Conservation (phyloP, 2,113 vertebrate species). For the Prochilodus magdalenae region DNA sequence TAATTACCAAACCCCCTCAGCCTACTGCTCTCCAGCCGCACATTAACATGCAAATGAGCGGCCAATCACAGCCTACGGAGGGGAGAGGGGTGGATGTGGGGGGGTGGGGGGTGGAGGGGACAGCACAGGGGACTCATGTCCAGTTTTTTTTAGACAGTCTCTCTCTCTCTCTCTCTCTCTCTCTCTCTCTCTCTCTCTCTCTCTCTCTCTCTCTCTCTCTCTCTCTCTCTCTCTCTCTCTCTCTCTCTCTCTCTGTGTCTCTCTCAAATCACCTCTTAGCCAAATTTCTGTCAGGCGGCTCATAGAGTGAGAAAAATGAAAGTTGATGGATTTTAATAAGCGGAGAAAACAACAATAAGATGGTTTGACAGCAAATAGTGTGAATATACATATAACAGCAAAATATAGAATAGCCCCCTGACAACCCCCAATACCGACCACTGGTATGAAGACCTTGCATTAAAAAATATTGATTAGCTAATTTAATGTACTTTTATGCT, state of each 20-base stretch:
- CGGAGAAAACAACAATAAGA: background rate
- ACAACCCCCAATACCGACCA: no score
- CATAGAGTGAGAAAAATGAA: conserved; percentile 67
- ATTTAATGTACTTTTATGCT: no score
- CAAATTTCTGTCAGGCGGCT: conserved; percentile 81
- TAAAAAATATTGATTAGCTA: no score
- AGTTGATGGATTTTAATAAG: conserved; percentile 74
- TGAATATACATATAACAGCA: background rate
- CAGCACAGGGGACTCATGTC: conserved; percentile 5
- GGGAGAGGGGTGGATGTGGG: conserved; percentile 82
- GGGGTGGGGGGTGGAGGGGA: background rate
- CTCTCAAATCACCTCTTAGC: conserved; percentile 77
- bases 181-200: background rate
- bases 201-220: no score
- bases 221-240: background rate
- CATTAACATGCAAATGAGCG: conserved; percentile 96
- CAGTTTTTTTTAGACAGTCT: background rate
- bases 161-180: background rate
- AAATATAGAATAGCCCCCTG: no score
- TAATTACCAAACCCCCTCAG: conserved; percentile 85
- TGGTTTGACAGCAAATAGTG: background rate
- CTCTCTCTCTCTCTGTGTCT: background rate
- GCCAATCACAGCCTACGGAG: conserved; percentile 83
- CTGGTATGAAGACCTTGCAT: no score
- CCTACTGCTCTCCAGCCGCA: conserved; percentile 77